Evolutionary conservation across 2,888 invertebrate species (phyloP).

Genomic region (Diadromus collaris): DNA sequence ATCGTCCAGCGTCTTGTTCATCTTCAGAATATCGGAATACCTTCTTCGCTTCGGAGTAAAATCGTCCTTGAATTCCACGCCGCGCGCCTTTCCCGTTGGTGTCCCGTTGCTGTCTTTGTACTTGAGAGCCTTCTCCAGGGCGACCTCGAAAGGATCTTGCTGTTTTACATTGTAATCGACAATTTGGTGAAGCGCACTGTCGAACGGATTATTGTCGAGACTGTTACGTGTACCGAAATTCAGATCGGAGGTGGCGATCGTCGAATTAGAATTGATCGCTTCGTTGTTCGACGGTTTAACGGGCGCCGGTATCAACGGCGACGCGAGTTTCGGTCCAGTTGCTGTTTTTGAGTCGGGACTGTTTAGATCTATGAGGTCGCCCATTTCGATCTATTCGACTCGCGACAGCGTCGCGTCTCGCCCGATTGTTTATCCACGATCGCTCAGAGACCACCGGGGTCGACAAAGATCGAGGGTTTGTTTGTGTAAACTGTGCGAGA

Average conservation of each 20-base stretch:
- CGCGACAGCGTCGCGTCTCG: not conserved
- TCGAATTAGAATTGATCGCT: slow-evolving; percentile 15
- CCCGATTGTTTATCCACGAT: not conserved
- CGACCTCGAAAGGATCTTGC: slow-evolving; percentile 76
- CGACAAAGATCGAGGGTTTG: not conserved
- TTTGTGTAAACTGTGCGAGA: slow-evolving; percentile 1
- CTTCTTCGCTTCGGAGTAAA: slow-evolving; percentile 58
- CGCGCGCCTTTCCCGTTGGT: slow-evolving; percentile 6
- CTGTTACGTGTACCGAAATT: slow-evolving; percentile 65
- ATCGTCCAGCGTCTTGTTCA: slow-evolving; percentile 71
- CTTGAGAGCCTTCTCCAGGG: slow-evolving; percentile 69
- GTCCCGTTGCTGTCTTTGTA: slow-evolving; percentile 19
- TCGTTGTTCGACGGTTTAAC: slow-evolving; percentile 38
- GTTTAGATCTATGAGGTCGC: slow-evolving; percentile 75
- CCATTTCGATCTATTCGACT: slow-evolving; percentile 65
- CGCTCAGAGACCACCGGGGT: slow-evolving; percentile 5
- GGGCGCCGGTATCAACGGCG: slow-evolving; percentile 73
- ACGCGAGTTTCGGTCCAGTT: slow-evolving; percentile 67
- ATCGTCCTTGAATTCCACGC: slow-evolving; percentile 64
- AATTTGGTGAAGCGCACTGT: slow-evolving; percentile 70
- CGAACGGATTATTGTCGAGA: slow-evolving; percentile 76
- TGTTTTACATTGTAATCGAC: slow-evolving; percentile 73
- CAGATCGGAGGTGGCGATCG: slow-evolving; percentile 23
- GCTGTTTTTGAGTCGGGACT: slow-evolving; percentile 68
- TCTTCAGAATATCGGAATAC: slow-evolving; percentile 64